phyloP scores from a whole-genome alignment of 2,113 vertebrate species.

The Patagioenas fasciata region DNA sequence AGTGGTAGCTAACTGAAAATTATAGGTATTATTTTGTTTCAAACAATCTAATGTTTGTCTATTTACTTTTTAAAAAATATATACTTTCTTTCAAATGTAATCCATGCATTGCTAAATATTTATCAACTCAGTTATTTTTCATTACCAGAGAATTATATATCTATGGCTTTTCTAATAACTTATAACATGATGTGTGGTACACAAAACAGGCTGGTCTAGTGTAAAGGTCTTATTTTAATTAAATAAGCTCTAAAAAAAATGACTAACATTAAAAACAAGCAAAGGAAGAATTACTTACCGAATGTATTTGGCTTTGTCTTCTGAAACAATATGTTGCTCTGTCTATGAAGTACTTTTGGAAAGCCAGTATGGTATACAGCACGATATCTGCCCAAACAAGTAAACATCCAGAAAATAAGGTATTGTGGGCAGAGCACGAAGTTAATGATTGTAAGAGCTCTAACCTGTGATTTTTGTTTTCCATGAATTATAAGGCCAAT shows the following conservation, averaged over 20 bases:
- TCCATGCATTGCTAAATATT: neutral
- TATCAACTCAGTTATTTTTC: neutral
- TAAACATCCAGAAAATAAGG: constrained; percentile 3
- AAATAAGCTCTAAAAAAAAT: neutral
- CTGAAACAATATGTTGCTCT: neutral
- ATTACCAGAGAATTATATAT: neutral
- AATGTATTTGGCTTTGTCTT: neutral
- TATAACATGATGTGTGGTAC: neutral
- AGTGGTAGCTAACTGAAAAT: neutral
- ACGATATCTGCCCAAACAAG: neutral
- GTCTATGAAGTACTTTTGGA: neutral
- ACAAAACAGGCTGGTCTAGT: neutral
- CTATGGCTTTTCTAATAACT: neutral
- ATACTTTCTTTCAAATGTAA: neutral
- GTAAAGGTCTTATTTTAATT: neutral
- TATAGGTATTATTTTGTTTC: neutral
- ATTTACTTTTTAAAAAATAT: neutral
- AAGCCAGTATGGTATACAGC: neutral
- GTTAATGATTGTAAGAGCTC: constrained; percentile 64
- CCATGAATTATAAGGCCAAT: neutral
- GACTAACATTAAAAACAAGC: neutral
- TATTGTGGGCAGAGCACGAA: neutral
- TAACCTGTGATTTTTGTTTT: constrained; percentile 16
- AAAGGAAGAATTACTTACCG: constrained; percentile 10
- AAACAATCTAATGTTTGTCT: neutral